These are phyloP conservation scores for Cyanocitta stelleri DNA, from an alignment of 2,113 vertebrate species.

Conservation along the genomic window DNA sequence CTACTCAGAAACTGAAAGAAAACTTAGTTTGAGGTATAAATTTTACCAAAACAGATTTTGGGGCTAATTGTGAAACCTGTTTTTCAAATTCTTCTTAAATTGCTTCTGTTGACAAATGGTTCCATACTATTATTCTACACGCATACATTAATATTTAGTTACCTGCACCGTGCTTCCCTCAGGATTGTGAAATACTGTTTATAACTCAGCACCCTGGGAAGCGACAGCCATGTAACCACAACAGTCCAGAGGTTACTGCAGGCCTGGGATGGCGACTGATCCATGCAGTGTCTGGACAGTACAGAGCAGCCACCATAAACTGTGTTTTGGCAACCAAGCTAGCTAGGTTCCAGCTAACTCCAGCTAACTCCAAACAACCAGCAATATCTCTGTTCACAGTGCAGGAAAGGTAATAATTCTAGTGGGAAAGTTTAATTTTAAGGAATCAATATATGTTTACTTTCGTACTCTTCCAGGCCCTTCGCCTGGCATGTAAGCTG, in stretches of 20 bases:
- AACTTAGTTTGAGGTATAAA: neutral
- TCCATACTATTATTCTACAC: neutral
- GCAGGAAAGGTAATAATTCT: fast-evolving
- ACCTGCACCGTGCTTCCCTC: neutral
- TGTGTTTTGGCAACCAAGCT: fast-evolving
- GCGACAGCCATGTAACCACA: neutral
- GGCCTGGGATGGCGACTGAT: neutral
- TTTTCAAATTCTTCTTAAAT: neutral
- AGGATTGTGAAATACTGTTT: neutral
- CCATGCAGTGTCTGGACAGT: fast-evolving
- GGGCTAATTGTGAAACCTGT: neutral
- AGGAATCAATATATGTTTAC: neutral
- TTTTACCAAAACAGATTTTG: neutral
- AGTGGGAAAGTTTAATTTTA: neutral
- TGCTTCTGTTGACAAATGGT: neutral
- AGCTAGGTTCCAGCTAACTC: neutral
- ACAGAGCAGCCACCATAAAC: neutral
- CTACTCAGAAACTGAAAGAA: neutral
- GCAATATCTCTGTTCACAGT: fast-evolving
- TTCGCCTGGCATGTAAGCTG: fast-evolving
- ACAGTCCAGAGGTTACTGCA: neutral
- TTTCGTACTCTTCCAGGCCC: too few species aligned
- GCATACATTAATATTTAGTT: neutral
- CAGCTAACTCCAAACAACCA: neutral
- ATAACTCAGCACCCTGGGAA: neutral